A percentile compares a stretch with the other conserved stretches of the same genome.
phyloP scores from a whole-genome alignment of 1,140 invertebrate species.

The Pseudomyrmex concolor region DNA sequence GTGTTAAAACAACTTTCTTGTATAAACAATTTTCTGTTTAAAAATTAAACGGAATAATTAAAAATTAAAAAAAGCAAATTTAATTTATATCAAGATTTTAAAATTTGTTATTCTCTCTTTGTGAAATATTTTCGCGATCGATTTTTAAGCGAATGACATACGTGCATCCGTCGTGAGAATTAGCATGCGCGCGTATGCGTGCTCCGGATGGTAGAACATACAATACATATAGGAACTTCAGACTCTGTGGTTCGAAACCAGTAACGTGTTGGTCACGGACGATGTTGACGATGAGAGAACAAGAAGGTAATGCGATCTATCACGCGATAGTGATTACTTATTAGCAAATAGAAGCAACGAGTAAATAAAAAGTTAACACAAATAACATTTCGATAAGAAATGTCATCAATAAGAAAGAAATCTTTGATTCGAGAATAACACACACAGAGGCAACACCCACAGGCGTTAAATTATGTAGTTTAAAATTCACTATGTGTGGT shows the following conservation, averaged over 20 bases:
- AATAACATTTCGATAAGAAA: neutral
- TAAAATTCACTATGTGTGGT: constrained; percentile 81
- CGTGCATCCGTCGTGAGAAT: constrained; percentile 72
- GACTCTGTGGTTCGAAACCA: constrained; percentile 84
- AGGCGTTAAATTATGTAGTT: constrained; percentile 74
- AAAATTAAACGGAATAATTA: too few relatives aligned
- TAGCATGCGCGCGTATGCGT: constrained; percentile 68
- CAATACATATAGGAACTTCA: constrained; percentile 85
- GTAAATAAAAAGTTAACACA: neutral
- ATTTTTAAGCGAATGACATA: too few relatives aligned
- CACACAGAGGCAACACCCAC: neutral
- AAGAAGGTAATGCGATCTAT: constrained; percentile 1
- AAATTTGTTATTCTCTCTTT: too few relatives aligned
- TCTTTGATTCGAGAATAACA: neutral
- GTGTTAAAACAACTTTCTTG: too few relatives aligned
- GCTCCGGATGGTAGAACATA: constrained; percentile 80
- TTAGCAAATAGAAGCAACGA: neutral
- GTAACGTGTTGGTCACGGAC: constrained; percentile 77
- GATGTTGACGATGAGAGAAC: constrained; percentile 41
- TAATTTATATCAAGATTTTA: too few relatives aligned
- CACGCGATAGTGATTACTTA: constrained; percentile 25
- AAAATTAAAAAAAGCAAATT: too few relatives aligned
- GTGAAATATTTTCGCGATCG: too few relatives aligned
- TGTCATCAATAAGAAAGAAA: neutral
- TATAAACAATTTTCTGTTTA: too few relatives aligned